Conservation (phyloP, 2,888 invertebrate genomes). For the Sarcophaga carnaria region DNA sequence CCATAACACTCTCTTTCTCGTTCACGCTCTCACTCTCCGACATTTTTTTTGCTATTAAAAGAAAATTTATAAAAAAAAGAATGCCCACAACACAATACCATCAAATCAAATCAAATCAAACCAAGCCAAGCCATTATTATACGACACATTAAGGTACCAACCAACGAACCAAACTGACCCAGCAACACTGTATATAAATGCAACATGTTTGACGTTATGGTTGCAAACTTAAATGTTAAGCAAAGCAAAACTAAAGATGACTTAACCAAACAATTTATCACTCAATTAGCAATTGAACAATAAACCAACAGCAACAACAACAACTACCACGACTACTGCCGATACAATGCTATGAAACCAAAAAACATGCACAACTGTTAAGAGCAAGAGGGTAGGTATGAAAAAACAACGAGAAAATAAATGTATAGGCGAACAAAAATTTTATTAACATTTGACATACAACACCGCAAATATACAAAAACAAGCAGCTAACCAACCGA, state of each 20-base stretch:
- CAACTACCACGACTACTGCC: too few relatives aligned
- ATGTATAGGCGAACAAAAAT: constrained; percentile 28
- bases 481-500: constrained; percentile 5
- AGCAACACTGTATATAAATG: constrained; percentile 43
- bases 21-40: constrained; percentile 22
- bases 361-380: constrained; percentile 15
- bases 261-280: constrained; percentile 77
- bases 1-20: not conserved
- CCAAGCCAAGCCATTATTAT: constrained; percentile 10
- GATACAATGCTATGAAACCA: constrained; percentile 9
- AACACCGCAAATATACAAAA: constrained; percentile 42
- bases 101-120: constrained; percentile 29
- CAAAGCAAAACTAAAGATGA: constrained; percentile 64
- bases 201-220: constrained; percentile 73
- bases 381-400: constrained; percentile 31
- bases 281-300: constrained; percentile 80
- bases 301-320: constrained; percentile 62
- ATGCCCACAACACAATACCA: constrained; percentile 11
- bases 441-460: constrained; percentile 70
- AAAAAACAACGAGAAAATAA: not conserved
- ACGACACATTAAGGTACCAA: constrained; percentile 7
- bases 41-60: not conserved
- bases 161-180: constrained; percentile 14
- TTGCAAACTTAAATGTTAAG: constrained; percentile 61
- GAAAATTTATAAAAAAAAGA: constrained; percentile 25